Evolutionary conservation across 2,797 vertebrate genomes (phyloP), one percentile per base, ranked within the genome.

Genomic region (Platalea minor): DNA sequence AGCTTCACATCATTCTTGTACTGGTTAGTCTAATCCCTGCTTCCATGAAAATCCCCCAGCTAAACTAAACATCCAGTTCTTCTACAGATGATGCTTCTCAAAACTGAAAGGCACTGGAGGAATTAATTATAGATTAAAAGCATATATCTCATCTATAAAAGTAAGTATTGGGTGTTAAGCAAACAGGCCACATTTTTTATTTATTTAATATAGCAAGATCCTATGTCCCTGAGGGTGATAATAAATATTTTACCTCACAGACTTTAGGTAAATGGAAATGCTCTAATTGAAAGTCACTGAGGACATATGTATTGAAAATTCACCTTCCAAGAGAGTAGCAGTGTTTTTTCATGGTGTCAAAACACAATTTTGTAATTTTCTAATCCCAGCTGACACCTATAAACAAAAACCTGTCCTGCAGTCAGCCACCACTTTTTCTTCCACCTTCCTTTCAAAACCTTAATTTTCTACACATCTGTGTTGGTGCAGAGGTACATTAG

Each of bases 61-160:
- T 69, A 29, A 82, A 78, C 13, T 73, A 68, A 93, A 59, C 11
- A 75, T 28, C n/a, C 61, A 25, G 28, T 60, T 75, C 65, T 74
- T 63, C 57, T 60, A 39, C 28, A 65, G 50, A 67, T 0, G 0
- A 35, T 0, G 2, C 17, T 88, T 70, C 72, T 75, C 65, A 68
- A 88, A 89, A 56, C 39, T 37, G 25, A 91, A 88, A 95, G 59
- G 43, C 48, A 79, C 56, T 63, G 25, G n/a, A 73, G 64, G 48
- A 88, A 91, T 68, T 80, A 92, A 93, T 91, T 74, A 89, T 67
- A 87, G 45, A 91, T 78, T 17, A 91, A 91, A 93, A 85, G 23
- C 56, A 76, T 73, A 64, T 48, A 64, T 59, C 35, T 81, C 11
- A 68, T 75, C 60, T 75, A 50, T 70, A 72, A 67, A 79, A 82